phyloP scores from a whole-genome alignment of 1,140 invertebrate species.

The Bombyx mandarina region DNA sequence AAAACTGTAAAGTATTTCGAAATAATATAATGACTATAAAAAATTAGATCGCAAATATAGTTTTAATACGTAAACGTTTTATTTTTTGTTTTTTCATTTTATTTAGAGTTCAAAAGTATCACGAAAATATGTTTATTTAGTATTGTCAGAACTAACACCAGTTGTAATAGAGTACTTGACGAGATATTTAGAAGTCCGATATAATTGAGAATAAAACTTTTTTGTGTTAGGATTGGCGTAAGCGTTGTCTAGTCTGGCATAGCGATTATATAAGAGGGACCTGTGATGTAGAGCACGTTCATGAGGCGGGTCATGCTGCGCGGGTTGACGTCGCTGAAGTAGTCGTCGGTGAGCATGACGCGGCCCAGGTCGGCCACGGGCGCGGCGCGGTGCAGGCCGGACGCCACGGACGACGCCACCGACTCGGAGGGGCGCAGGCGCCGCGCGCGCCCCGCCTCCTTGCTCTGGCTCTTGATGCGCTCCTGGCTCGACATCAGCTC shows the following conservation, averaged over 20 bases:
- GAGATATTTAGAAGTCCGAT: neutral
- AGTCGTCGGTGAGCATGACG: conserved; percentile 93
- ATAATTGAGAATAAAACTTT: neutral
- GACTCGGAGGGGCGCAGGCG: conserved; percentile 88
- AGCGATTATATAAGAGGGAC: conserved; percentile 48
- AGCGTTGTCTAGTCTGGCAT: too few species aligned
- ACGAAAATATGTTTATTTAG: too few species aligned
- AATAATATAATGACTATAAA: too few species aligned
- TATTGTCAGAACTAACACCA: too few species aligned
- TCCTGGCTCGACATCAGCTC: conserved; percentile 84
- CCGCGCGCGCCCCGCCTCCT: conserved; percentile 45
- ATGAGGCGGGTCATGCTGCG: conserved; percentile 95
- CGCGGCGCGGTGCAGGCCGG: conserved; percentile 81
- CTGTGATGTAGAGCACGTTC: conserved; percentile 97
- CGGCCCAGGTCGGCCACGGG: conserved; percentile 65
- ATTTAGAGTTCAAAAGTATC: too few species aligned
- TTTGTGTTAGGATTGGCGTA: too few species aligned
- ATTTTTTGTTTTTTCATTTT: too few species aligned
- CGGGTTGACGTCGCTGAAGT: conserved; percentile 98
- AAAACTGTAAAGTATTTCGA: too few species aligned
- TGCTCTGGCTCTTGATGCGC: conserved; percentile 6
- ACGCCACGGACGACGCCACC: conserved; percentile 90
- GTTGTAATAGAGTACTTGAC: too few species aligned
- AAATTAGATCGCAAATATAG: too few species aligned
- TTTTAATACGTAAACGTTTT: too few species aligned